Evolutionary conservation across 1,140 invertebrate genomes (phyloP).

Genomic region (Leucophenga varia): DNA sequence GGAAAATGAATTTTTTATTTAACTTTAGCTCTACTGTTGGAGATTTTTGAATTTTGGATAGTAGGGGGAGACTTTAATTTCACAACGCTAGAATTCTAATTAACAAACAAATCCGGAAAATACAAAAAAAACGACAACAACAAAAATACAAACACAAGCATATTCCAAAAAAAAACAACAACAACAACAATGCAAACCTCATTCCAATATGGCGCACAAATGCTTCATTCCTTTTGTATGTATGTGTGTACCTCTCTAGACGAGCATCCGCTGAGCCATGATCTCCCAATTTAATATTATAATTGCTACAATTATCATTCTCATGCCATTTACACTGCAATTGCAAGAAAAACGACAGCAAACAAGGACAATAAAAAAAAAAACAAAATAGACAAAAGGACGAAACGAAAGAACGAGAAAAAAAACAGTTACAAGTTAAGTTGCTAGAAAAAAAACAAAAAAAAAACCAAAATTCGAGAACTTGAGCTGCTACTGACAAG

Average conservation of each 20-base stretch:
- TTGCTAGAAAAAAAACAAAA: conserved; percentile 24
- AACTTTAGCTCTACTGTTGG: too few species aligned
- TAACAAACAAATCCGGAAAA: conserved; percentile 54
- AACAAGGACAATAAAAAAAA: conserved; percentile 4
- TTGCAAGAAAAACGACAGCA: conserved; percentile 24
- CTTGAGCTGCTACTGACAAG: too few species aligned
- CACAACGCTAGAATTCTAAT: conserved; percentile 53
- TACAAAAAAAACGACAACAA: conserved; percentile 30
- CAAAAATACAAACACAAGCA: neutral
- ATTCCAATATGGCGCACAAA: conserved; percentile 26
- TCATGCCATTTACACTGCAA: conserved; percentile 55
- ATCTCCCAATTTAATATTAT: conserved; percentile 57
- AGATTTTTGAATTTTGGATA: too few species aligned
- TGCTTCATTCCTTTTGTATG: neutral
- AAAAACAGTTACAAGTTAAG: too few species aligned
- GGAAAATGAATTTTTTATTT: too few species aligned
- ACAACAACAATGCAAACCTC: conserved; percentile 48
- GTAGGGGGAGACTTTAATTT: conserved; percentile 32
- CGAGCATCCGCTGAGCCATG: conserved; percentile 50
- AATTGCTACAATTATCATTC: conserved; percentile 57
- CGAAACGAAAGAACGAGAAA: too few species aligned
- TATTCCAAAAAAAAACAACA: conserved; percentile 1
- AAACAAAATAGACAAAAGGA: too few species aligned
- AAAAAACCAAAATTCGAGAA: too few species aligned
- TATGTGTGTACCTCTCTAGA: neutral